phyloP scores from a whole-genome alignment of 2,888 invertebrate genomes.

The Pristionchus japonicus region DNA sequence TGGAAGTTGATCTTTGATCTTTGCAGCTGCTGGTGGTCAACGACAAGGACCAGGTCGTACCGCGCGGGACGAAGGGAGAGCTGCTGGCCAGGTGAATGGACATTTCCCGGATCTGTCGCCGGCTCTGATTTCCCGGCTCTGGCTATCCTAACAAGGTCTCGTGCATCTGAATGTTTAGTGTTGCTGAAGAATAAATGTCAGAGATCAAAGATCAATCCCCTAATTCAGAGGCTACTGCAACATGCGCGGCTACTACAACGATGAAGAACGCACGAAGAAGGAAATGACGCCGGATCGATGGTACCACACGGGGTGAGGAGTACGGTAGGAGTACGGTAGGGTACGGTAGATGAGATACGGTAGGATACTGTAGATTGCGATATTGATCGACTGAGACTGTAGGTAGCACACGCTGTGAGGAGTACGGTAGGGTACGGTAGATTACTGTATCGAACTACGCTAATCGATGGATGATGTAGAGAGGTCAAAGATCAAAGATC shows the following conservation, averaged over 20 bases:
- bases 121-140: too few species aligned
- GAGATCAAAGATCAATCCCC: background rate
- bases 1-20: too few species aligned
- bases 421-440: background rate
- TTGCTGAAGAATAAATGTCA: too few species aligned
- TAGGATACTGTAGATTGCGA: slow-evolving; percentile 84
- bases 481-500: background rate
- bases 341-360: too few species aligned
- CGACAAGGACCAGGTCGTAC: slow-evolving; percentile 81
- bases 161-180: too few species aligned
- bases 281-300: slow-evolving; percentile 82
- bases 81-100: slow-evolving; percentile 81
- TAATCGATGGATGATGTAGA: background rate
- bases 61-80: slow-evolving; percentile 85
- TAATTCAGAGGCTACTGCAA: slow-evolving; percentile 80
- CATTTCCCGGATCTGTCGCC: too few species aligned
- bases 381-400: slow-evolving; percentile 85
- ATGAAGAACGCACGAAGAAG: slow-evolving; percentile 84
- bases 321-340: too few species aligned
- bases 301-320: slow-evolving; percentile 78
- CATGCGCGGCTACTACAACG: slow-evolving; percentile 88
- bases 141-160: too few species aligned
- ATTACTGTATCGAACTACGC: background rate
- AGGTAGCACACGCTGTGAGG: slow-evolving; percentile 81
- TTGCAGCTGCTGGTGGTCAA: slow-evolving; percentile 78